phyloP scores from a whole-genome alignment of 2,797 vertebrate genomes.

The Acanthurus tractus region DNA sequence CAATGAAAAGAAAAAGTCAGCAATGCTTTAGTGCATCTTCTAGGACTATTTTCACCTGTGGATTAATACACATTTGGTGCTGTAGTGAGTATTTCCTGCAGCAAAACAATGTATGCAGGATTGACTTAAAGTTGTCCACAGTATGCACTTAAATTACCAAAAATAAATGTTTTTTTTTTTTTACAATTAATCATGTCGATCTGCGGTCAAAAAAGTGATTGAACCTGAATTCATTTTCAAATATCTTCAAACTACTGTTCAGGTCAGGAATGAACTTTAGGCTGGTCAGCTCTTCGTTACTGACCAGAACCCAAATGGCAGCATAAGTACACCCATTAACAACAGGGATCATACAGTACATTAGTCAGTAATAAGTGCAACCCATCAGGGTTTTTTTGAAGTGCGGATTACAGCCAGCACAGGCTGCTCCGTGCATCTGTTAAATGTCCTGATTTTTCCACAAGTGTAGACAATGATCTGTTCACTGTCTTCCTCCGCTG shows the following conservation, averaged over 20 bases:
- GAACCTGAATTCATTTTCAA: not conserved
- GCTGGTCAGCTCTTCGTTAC: not conserved
- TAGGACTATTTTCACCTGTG: not conserved
- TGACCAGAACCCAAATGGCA: constrained; percentile 29
- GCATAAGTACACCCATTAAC: constrained; percentile 38
- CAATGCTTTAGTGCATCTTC: not conserved
- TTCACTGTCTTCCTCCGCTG: constrained; percentile 16
- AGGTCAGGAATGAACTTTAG: not conserved
- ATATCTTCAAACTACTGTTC: not conserved
- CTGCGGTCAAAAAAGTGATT: not conserved
- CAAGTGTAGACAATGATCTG: constrained; percentile 25
- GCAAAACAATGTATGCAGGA: not conserved
- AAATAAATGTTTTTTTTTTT: not conserved
- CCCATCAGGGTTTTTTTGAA: constrained; percentile 56
- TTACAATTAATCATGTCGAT: not conserved
- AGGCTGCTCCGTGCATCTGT: constrained; percentile 61
- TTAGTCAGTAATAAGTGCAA: constrained; percentile 53
- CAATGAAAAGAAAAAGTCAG: not conserved
- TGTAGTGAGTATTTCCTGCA: not conserved
- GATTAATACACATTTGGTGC: not conserved
- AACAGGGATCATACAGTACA: constrained; percentile 47
- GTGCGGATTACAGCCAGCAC: constrained; percentile 57
- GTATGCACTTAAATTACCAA: not conserved
- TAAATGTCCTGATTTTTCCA: constrained; percentile 59
- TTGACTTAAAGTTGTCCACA: not conserved